These are phyloP conservation scores for Ptychoptera contaminata DNA, from an alignment of 2,888 invertebrate species.

Conservation along the genomic window DNA sequence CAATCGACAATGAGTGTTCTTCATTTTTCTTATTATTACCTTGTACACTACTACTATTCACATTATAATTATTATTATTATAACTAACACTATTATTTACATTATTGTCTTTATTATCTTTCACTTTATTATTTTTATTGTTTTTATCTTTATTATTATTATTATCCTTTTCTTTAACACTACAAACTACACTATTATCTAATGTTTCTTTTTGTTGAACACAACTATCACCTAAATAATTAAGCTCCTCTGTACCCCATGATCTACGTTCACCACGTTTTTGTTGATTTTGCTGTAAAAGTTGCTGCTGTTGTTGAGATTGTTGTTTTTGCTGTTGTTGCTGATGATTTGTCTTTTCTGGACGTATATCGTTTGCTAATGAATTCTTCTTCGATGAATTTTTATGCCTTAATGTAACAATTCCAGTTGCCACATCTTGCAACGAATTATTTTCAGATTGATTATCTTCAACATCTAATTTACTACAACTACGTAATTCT, in stretches of 20 bases:
- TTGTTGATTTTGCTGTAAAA: constrained; percentile 7
- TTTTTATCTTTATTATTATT: constrained; percentile 10
- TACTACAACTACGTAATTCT: constrained; percentile 57
- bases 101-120: constrained; percentile 9
- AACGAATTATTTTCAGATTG: constrained; percentile 22
- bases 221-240: constrained; percentile 26
- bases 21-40: constrained; percentile 9
- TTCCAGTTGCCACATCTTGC: constrained; percentile 12
- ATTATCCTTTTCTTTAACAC: constrained; percentile 9
- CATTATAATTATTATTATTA: constrained; percentile 4
- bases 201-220: constrained; percentile 8
- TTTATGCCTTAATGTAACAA: constrained; percentile 19
- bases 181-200: neutral
- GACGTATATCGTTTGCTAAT: constrained; percentile 3
- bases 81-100: constrained; percentile 13
- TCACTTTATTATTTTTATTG: constrained; percentile 11
- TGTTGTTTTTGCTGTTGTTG: constrained; percentile 5
- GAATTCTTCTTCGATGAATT: constrained; percentile 18
- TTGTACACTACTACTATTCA: constrained; percentile 1
- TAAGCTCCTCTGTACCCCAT: constrained; percentile 50
- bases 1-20: constrained; percentile 7
- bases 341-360: neutral
- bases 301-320: constrained; percentile 6
- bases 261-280: constrained; percentile 38
- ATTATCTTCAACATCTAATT: constrained; percentile 52